Evolutionary conservation across 2,113 vertebrate genomes (phyloP), one percentile per base, ranked within the genome.

Genomic region (Lepisosteus osseus): DNA sequence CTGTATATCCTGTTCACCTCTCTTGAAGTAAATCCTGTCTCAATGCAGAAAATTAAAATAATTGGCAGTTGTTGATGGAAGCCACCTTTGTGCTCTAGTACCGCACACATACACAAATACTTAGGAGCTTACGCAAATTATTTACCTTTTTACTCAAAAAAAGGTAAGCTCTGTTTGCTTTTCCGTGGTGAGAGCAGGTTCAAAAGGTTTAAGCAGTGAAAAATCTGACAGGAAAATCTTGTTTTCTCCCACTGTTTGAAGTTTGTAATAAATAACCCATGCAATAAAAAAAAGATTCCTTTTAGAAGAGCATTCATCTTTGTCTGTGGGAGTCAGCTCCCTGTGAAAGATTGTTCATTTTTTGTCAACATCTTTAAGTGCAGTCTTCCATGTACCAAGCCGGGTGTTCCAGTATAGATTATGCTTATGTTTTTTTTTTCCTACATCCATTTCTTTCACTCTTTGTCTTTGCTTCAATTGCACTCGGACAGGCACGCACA

Each of bases 401-500:
- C 15, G 17, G 29, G 13, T 43, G 45, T 47, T 2, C 6, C 14
- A 5, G 45, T 9, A 43, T 47, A 45, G 65, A 67, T 73, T 73
- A 61, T 51, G 43, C n/a, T 11, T 40, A 3, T n/a, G 14, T 45
- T 11, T 6, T 2, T 6, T 13, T 44, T 40, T 45, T 6, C 56
- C 12, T 57, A 12, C 11, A 17, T 40, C 54, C 7, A n/a, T 41
- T 17, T 68, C 51, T 63, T 42, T 65, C 77, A 77, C 78, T 71
- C 84, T 80, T 79, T 78, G 74, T 73, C 72, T 72, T 82, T 84
- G 86, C 86, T 84, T 44, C 65, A 84, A 80, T 81, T 76, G 3
- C 72, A 75, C 76, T 82, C 83, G 80, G 82, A 85, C 84, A 81
- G 83, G 81, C 81, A 82, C 79, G 80, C 78, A 82, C 56, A 12